Conservation (phyloP, 2,888 invertebrate genomes). For the Acheta domesticus region DNA sequence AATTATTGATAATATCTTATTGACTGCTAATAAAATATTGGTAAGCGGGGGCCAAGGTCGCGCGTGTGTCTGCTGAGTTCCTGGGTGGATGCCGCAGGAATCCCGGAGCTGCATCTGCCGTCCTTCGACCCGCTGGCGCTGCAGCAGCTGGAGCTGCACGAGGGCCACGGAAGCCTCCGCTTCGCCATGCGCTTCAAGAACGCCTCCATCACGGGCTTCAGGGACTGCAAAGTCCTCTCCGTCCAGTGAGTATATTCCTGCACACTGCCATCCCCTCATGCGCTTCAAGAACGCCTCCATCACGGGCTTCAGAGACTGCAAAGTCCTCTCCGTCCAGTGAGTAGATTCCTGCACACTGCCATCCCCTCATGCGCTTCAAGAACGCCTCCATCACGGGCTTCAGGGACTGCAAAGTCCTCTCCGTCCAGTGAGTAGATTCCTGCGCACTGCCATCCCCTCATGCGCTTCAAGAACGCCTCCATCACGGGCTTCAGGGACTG, state of each 20-base stretch:
- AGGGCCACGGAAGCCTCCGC: slow-evolving; percentile 37
- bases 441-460: slow-evolving; percentile 25
- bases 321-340: slow-evolving; percentile 34
- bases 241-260: slow-evolving; percentile 37
- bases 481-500: slow-evolving; percentile 36
- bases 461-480: slow-evolving; percentile 39
- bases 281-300: slow-evolving; percentile 39
- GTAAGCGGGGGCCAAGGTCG: too few species aligned
- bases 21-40: too few species aligned
- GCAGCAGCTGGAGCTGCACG: slow-evolving; percentile 33
- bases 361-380: slow-evolving; percentile 38
- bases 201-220: slow-evolving; percentile 36
- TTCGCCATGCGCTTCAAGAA: slow-evolving; percentile 40
- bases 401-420: slow-evolving; percentile 29
- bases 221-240: slow-evolving; percentile 29
- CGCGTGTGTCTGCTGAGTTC: too few species aligned
- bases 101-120: slow-evolving; percentile 42
- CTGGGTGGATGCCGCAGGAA: slow-evolving; percentile 30
- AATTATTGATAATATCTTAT: too few species aligned
- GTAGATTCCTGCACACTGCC: slow-evolving; percentile 31
- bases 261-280: slow-evolving; percentile 28
- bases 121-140: slow-evolving; percentile 42
- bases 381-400: slow-evolving; percentile 38
- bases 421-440: slow-evolving; percentile 38
- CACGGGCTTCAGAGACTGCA: slow-evolving; percentile 35